phyloP scores from a whole-genome alignment of 2,888 invertebrate genomes.

The Euphydryas editha region DNA sequence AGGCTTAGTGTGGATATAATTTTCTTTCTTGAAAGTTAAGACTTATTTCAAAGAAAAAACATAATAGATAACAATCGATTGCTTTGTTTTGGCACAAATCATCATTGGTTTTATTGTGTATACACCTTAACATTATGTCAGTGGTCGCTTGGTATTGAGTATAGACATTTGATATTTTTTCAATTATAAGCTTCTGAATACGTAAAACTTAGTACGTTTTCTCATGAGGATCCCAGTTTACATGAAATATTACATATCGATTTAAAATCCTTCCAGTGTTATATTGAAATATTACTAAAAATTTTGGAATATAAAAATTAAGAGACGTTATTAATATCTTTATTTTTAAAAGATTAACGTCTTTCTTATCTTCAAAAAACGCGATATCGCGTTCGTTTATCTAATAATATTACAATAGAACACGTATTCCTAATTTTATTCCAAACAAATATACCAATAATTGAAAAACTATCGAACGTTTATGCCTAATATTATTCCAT shows the following conservation, averaged over 20 bases:
- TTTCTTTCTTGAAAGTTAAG: neutral
- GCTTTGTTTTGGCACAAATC: constrained; percentile 30
- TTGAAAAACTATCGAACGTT: neutral
- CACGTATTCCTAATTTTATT: neutral
- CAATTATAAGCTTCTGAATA: neutral
- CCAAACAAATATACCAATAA: neutral
- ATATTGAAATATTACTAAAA: neutral
- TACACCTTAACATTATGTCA: constrained; percentile 29
- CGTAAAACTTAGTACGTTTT: neutral
- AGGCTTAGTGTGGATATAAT: neutral
- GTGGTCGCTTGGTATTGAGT: neutral
- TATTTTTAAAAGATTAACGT: constrained; percentile 12
- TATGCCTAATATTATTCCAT: constrained; percentile 1
- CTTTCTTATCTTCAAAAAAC: constrained; percentile 10
- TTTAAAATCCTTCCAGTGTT: neutral
- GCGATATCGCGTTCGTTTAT: neutral
- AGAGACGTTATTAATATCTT: constrained; percentile 13
- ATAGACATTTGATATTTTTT: neutral
- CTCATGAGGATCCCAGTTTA: no score
- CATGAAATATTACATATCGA: no score
- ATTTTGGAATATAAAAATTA: neutral
- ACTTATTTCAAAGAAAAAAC: neutral
- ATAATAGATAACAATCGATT: neutral
- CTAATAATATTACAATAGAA: neutral
- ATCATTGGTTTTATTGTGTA: constrained; percentile 19